Percentiles rank a stretch among this genome's conserved stretches.
Conservation (phyloP, 2,797 vertebrate genomes). For the Xenopus petersii region DNA sequence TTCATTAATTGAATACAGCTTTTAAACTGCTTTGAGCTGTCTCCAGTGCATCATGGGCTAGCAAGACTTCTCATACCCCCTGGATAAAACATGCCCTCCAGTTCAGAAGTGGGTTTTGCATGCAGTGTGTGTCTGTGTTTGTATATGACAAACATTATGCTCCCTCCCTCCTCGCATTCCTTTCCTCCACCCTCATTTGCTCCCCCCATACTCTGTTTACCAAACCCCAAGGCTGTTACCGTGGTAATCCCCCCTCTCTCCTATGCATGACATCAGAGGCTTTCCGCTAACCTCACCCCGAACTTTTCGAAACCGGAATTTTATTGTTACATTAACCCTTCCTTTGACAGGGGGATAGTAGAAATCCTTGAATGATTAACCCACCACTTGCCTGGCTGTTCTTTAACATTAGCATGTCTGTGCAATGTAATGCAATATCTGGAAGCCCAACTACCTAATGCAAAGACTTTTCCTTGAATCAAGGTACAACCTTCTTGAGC, state of each 20-base stretch:
- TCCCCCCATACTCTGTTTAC: conserved; percentile 27
- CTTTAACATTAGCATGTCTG: too few species aligned
- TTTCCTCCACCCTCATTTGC: conserved; percentile 18
- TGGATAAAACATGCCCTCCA: conserved; percentile 9
- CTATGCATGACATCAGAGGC: conserved; percentile 32
- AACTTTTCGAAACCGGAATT: conserved; percentile 25
- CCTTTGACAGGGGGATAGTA: neutral
- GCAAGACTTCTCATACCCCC: neutral
- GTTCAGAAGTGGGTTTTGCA: neutral
- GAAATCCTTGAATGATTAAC: neutral
- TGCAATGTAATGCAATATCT: too few species aligned
- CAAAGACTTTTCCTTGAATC: too few species aligned
- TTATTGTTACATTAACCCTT: conserved; percentile 13
- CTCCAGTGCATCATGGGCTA: neutral
- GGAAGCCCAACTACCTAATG: too few species aligned
- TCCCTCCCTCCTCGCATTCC: conserved; percentile 29
- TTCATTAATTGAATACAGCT: neutral
- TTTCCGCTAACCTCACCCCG: conserved; percentile 44
- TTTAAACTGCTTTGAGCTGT: neutral
- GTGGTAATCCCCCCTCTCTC: conserved; percentile 7
- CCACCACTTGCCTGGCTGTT: neutral
- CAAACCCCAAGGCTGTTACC: conserved; percentile 26
- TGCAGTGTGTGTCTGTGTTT: conserved; percentile 1
- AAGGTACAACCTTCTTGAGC: too few species aligned
- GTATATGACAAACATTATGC: conserved; percentile 6